Conservation (phyloP, 2,113 vertebrate species). For the Corythaixoides concolor region DNA sequence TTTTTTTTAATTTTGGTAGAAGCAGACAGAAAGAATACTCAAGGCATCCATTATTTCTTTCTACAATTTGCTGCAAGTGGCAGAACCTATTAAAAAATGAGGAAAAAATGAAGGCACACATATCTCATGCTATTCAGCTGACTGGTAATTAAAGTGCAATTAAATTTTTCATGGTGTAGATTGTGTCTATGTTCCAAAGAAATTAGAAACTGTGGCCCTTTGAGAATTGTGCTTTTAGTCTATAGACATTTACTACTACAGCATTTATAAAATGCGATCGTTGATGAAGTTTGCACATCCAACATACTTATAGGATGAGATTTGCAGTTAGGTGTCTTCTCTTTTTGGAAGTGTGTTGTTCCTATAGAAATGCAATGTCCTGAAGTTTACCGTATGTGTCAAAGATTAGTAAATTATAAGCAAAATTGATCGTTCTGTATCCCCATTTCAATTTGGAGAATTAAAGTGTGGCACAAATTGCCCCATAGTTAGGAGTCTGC, state of each 20-base stretch:
- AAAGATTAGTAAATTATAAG: neutral
- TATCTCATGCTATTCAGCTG: slow-evolving; percentile 70
- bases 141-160: slow-evolving; percentile 74
- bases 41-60: slow-evolving; percentile 68
- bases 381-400: neutral
- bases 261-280: slow-evolving; percentile 35
- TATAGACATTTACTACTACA: slow-evolving; percentile 50
- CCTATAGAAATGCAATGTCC: neutral
- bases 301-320: neutral
- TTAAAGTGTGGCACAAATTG: neutral
- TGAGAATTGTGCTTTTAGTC: slow-evolving; percentile 50
- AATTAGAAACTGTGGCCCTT: slow-evolving; percentile 50
- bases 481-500: neutral
- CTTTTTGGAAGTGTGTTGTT: neutral
- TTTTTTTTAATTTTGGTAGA: slow-evolving; percentile 42
- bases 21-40: slow-evolving; percentile 43
- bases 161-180: slow-evolving; percentile 70
- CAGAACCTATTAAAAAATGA: slow-evolving; percentile 72
- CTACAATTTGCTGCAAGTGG: slow-evolving; percentile 63
- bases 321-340: neutral
- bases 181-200: slow-evolving; percentile 58
- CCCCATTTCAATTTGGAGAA: neutral
- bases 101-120: slow-evolving; percentile 70
- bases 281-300: slow-evolving; percentile 13
- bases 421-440: neutral